Percentiles rank a stretch among this genome's conserved stretches.
Conservation (phyloP, 2,113 vertebrate species). For the Hyaena hyaena region DNA sequence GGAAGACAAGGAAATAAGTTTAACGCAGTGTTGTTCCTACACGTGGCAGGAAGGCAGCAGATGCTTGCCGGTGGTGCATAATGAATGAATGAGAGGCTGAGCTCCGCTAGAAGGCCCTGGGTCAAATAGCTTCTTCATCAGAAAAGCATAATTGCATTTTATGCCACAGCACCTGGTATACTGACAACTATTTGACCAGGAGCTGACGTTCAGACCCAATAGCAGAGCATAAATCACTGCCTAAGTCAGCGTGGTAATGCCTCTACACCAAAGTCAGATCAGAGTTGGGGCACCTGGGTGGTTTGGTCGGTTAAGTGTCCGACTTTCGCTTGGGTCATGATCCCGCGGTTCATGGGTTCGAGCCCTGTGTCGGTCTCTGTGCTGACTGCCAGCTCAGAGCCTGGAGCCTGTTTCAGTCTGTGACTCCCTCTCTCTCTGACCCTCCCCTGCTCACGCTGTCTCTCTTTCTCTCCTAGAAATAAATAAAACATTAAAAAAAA, state of each 20-base stretch:
- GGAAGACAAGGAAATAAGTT: not conserved
- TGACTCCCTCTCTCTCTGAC: too few relatives aligned
- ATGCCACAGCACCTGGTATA: accelerated
- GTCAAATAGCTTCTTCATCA: not conserved
- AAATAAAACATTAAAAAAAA: too few relatives aligned
- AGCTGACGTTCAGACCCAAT: not conserved
- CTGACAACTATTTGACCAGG: not conserved
- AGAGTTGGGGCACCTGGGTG: too few relatives aligned
- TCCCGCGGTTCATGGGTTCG: too few relatives aligned
- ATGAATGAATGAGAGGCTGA: not conserved
- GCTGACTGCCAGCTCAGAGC: too few relatives aligned
- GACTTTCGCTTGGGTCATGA: too few relatives aligned
- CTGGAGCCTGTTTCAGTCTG: too few relatives aligned
- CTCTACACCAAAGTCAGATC: not conserved
- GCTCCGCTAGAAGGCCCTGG: not conserved
- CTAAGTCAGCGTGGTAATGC: accelerated
- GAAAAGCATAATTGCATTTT: accelerated
- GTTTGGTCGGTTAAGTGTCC: too few relatives aligned
- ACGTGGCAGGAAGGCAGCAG: accelerated
- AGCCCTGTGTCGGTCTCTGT: too few relatives aligned
- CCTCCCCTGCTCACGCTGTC: too few relatives aligned
- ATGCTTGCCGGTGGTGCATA: not conserved
- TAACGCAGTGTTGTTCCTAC: accelerated
- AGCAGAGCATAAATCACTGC: not conserved
- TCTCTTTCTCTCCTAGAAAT: too few relatives aligned